These are phyloP conservation scores for Pyrocoelia pectoralis DNA, from an alignment of 2,888 invertebrate genomes.

Conservation along the genomic window DNA sequence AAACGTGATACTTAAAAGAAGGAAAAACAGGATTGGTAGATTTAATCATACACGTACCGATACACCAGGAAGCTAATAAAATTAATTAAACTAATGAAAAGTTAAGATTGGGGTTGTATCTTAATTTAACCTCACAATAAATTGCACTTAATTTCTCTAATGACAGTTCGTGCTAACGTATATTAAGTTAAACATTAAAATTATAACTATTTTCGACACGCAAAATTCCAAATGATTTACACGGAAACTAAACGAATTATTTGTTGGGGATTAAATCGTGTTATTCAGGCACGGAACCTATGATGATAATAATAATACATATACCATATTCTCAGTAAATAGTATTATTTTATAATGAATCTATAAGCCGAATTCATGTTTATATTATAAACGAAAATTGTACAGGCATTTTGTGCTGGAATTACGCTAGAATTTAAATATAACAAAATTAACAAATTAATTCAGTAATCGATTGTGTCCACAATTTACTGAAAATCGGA, in stretches of 20 bases:
- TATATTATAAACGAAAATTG: no score
- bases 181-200: neutral
- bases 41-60: no score
- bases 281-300: neutral
- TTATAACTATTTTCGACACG: neutral
- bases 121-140: neutral
- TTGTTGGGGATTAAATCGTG: neutral
- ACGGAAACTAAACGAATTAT: neutral
- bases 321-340: neutral
- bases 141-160: neutral
- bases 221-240: neutral
- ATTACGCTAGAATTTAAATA: no score
- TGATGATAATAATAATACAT: neutral
- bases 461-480: no score
- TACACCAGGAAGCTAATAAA: neutral
- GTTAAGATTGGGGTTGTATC: neutral
- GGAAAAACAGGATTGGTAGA: no score
- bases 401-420: no score
- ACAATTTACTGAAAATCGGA: no score
- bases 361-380: no score
- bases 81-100: neutral
- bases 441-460: no score
- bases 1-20: no score
- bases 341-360: no score
- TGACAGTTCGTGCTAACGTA: neutral